Evolutionary conservation across 2,113 vertebrate species (phyloP), one percentile per base, ranked within the genome.

Genomic region (Tautogolabrus adspersus): DNA sequence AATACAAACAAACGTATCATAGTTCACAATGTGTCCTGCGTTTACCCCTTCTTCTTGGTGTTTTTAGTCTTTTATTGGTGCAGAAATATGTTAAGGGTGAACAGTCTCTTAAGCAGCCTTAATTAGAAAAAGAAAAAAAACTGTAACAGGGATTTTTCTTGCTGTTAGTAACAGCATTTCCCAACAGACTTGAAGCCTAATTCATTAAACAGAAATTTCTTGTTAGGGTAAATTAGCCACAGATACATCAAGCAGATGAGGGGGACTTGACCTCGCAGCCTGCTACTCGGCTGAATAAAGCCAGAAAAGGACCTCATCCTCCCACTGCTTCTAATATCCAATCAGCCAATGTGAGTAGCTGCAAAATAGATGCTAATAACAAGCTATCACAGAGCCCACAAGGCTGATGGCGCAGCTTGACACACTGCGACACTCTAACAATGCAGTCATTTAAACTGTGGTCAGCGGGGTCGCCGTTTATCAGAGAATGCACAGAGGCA

Each of bases 381-480:
- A 2, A 30, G 70, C 72, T 62, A 60, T 79, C 44, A 58, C 55
- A 18, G 63, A 37, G 22, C 65, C 38, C 54, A 56, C 26, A 62
- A 74, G 82, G 83, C 64, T 61, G 76, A 76, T 47, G 79, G 75
- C 23, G 18, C 66, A 42, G 76, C 72, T 26, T 21, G 58, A 77
- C 74, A 62, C 40, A 6, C 68, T 11, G 30, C 21, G 3, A 62
- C 84, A 34, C 58, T 22, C 52, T 51, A 81, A 85, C 80, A 86
- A 66, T 72, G 38, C 80, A 70, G 59, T 69, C 54, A 57, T 91
- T 90, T 82, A 84, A 76, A 81, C 72, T 38, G 46, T 60, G 84
- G 81, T 88, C 83, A 72, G 63, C 5, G 42, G 76, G 88, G 84
- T 90, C 34, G 38, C 54, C 1, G 82, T 82, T 89, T 86, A 88